A percentile compares a stretch with the other conserved stretches of the same genome.
These are phyloP conservation scores for Drosophila anomelani DNA, from an alignment of 2,888 invertebrate species.

Conservation along the genomic window DNA sequence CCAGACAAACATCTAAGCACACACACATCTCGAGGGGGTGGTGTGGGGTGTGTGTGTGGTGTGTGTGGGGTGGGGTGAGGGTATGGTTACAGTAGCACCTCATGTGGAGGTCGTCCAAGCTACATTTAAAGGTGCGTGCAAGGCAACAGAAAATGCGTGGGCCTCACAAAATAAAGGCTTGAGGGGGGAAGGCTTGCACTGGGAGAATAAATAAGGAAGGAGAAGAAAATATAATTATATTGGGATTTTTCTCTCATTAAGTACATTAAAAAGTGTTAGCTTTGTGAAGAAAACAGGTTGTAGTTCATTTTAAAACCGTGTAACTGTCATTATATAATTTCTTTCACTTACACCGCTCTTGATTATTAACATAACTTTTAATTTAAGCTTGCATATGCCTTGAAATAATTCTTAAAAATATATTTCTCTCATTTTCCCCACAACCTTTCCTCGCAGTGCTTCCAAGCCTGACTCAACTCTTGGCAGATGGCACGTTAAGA, in stretches of 20 bases:
- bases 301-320: too few species aligned
- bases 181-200: constrained; percentile 6
- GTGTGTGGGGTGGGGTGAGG: background rate
- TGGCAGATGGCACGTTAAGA: constrained; percentile 73
- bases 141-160: constrained; percentile 62
- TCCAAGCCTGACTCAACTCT: constrained; percentile 44
- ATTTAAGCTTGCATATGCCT: background rate
- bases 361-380: too few species aligned
- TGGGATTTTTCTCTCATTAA: too few species aligned
- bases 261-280: too few species aligned
- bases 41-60: background rate
- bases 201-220: background rate
- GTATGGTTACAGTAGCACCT: constrained; percentile 56
- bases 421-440: background rate
- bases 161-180: constrained; percentile 22
- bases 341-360: too few species aligned
- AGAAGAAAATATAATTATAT: too few species aligned
- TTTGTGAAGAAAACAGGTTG: too few species aligned
- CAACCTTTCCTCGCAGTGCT: constrained; percentile 1
- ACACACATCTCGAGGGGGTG: constrained; percentile 24
- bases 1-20: constrained; percentile 74
- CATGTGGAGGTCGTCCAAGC: constrained; percentile 62
- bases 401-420: background rate
- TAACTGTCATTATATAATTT: too few species aligned
- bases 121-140: constrained; percentile 66